Evolutionary conservation across 2,797 vertebrate species (phyloP).

Genomic region (Poeciliopsis gracilis): DNA sequence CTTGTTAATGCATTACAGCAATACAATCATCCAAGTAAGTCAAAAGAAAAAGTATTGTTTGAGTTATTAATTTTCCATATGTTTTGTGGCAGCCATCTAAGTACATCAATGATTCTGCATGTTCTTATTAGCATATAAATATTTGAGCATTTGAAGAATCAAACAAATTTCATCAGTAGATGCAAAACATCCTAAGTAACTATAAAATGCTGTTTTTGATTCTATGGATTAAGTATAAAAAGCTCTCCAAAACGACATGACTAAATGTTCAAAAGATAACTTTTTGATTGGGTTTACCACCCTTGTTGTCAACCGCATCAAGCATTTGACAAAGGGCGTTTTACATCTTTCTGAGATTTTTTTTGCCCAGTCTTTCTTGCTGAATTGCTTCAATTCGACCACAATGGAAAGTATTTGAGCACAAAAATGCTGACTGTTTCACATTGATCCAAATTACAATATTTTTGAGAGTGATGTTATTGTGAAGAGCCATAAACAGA

Average conservation of each 20-base stretch:
- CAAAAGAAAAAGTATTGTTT: not conserved
- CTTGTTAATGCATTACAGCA: not conserved
- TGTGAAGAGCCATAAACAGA: slow-evolving; percentile 7
- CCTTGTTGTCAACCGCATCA: not conserved
- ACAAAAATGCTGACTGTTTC: not conserved
- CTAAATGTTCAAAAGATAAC: not conserved
- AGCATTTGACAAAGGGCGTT: not conserved
- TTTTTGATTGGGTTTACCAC: not conserved
- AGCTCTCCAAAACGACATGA: not conserved
- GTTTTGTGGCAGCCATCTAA: not conserved
- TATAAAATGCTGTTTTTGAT: not conserved
- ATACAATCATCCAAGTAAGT: not conserved
- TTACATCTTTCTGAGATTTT: not conserved
- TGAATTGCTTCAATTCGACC: not conserved
- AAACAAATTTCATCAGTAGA: not conserved
- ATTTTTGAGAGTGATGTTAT: not conserved
- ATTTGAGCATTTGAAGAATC: not conserved
- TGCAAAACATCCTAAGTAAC: not conserved
- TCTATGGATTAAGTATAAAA: not conserved
- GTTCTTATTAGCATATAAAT: too few relatives aligned
- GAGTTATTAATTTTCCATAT: not conserved
- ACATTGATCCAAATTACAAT: not conserved
- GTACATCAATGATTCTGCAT: not conserved
- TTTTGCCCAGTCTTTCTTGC: not conserved
- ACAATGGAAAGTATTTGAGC: not conserved